These are phyloP conservation scores for Penaeus japonicus DNA, from an alignment of 1,140 invertebrate genomes.

Conservation along the genomic window DNA sequence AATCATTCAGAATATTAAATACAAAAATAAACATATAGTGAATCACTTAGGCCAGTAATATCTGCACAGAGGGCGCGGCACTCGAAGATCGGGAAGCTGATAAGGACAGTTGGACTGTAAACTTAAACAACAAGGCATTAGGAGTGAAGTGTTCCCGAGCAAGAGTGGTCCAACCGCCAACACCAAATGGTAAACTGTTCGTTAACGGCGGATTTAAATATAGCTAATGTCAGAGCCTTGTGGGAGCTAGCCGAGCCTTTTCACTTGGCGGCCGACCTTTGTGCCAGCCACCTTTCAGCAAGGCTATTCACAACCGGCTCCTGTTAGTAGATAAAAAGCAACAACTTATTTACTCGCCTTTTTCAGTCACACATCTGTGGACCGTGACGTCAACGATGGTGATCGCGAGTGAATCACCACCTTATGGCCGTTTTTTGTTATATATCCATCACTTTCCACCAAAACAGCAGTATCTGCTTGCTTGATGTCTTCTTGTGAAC, in stretches of 20 bases:
- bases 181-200: not conserved
- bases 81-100: conserved; percentile 31
- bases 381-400: conserved; percentile 79
- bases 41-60: conserved; percentile 35
- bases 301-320: conserved; percentile 2
- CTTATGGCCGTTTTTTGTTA: conserved; percentile 84
- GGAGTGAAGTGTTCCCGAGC: conserved; percentile 50
- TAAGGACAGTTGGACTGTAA: conserved; percentile 41
- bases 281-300: not conserved
- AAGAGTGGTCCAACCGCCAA: conserved; percentile 28
- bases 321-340: conserved; percentile 23
- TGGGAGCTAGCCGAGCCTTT: not conserved
- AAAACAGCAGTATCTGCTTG: conserved; percentile 78
- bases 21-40: conserved; percentile 49
- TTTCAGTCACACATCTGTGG: conserved; percentile 81
- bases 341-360: conserved; percentile 38
- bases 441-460: conserved; percentile 81
- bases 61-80: conserved; percentile 40
- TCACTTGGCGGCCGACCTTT: not conserved
- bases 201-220: not conserved
- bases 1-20: conserved; percentile 41
- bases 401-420: conserved; percentile 88
- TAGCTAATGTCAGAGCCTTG: conserved; percentile 15
- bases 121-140: conserved; percentile 57
- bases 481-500: conserved; percentile 60